phyloP scores from a whole-genome alignment of 2,888 invertebrate genomes.

The Sphecodes monilicornis region DNA sequence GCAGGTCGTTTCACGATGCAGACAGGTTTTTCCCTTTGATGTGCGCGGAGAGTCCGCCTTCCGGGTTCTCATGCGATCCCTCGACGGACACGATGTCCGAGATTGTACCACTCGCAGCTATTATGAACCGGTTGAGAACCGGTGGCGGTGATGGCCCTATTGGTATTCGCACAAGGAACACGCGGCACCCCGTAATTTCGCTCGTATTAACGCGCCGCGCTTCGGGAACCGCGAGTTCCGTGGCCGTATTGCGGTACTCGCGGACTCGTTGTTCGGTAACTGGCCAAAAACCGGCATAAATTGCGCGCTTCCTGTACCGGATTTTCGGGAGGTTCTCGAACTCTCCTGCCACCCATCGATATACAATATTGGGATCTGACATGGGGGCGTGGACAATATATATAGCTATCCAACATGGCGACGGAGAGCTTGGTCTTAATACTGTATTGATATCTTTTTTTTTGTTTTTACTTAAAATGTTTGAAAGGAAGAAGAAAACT shows the following conservation, averaged over 20 bases:
- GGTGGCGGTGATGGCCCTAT: conserved; percentile 19
- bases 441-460: too few species aligned
- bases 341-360: not conserved
- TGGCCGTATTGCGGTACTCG: conserved; percentile 48
- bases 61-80: conserved; percentile 68
- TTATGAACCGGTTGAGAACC: conserved; percentile 55
- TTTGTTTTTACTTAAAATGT: too few species aligned
- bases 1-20: conserved; percentile 69
- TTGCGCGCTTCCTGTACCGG: conserved; percentile 47
- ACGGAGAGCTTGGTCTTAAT: too few species aligned
- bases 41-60: conserved; percentile 62
- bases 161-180: conserved; percentile 48
- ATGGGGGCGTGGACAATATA: too few species aligned
- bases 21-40: conserved; percentile 72
- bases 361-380: too few species aligned
- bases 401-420: too few species aligned
- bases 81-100: not conserved
- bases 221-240: conserved; percentile 45
- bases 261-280: conserved; percentile 18
- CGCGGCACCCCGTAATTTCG: conserved; percentile 60
- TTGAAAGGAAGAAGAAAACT: too few species aligned
- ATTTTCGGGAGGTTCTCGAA: conserved; percentile 43
- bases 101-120: not conserved
- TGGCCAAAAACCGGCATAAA: conserved; percentile 40
- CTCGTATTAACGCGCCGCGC: conserved; percentile 51